Base-by-base conservation (phyloP, 2,888 invertebrate genomes). In the Melikaiella ostensackeni region DNA sequence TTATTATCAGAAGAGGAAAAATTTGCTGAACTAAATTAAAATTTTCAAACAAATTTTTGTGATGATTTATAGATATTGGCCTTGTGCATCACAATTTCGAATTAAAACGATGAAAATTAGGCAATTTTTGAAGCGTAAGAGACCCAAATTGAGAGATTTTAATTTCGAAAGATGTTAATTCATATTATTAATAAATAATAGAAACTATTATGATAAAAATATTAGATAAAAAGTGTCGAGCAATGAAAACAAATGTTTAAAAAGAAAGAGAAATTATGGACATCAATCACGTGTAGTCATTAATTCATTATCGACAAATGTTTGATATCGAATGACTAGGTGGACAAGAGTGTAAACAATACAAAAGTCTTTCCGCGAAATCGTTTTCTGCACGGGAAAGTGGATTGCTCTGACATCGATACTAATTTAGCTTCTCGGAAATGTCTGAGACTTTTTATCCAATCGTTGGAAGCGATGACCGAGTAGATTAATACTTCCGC, bases 271-370 rank as follows among this genome's bases (percentile, higher is more conserved):
- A 70, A 30, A 19, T 70, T 9, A 30, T 50, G 30, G 30, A n/a
- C 46, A 33, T 50, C 50, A 50, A 70, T 70, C 30, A 70, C 33
- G n/a, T 46, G 13, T 33, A 30, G 46, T 38, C 64, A 64, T 27
- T 46, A 30, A 30, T 42, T 38, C 64, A 64, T 24, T 46, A 30
- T 66, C 30, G 46, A 66, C 30, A 33, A 50, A 33, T 33, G 21
- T 33, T 70, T 30, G 42, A 66, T 27, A 66, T 42, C 50, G 30
- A 30, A 11, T 70, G 70, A 50, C n/a, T n/a, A 50, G 30, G 70
- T 70, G 70, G 46, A 70, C 30, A 70, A 50, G 7, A 70, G 70
- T 55, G 70, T 50, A 70, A 70, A 70, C 70, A 70, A 50, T 70
- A 50, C 33, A 24, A 70, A 70, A 70, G 70, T 70, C 33, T 50